These are phyloP conservation scores for Nephrocerus scutellatus DNA, from an alignment of 2,888 invertebrate species.

Conservation along the genomic window DNA sequence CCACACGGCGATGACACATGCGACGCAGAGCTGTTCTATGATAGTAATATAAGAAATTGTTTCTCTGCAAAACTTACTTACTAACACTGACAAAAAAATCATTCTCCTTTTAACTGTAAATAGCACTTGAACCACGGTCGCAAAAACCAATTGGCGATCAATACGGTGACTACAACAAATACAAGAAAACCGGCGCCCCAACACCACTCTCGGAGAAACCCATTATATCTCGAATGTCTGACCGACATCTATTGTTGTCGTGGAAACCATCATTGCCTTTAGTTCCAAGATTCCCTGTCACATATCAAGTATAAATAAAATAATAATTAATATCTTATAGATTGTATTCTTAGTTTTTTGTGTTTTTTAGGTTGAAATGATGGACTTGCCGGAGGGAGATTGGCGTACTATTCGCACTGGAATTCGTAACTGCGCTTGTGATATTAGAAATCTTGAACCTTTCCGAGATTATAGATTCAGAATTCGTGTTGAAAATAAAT, in stretches of 20 bases:
- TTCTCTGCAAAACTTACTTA: background rate
- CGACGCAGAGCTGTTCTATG: slow-evolving; percentile 70
- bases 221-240: slow-evolving; percentile 87
- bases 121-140: slow-evolving; percentile 60
- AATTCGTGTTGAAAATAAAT: slow-evolving; percentile 92
- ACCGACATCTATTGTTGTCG: slow-evolving; percentile 77
- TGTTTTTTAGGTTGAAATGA: slow-evolving; percentile 67
- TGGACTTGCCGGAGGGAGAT: slow-evolving; percentile 83
- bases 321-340: background rate
- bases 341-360: background rate
- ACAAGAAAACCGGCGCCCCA: slow-evolving; percentile 75
- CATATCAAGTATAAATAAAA: slow-evolving; percentile 64
- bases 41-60: slow-evolving; percentile 63
- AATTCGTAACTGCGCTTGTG: slow-evolving; percentile 81
- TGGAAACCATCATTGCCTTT: slow-evolving; percentile 92
- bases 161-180: slow-evolving; percentile 76
- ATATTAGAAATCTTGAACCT: slow-evolving; percentile 82
- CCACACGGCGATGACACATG: slow-evolving; percentile 78
- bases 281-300: slow-evolving; percentile 80
- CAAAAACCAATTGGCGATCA: slow-evolving; percentile 68
- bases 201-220: slow-evolving; percentile 85
- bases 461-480: slow-evolving; percentile 94
- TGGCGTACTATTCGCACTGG: slow-evolving; percentile 86
- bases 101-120: slow-evolving; percentile 32
- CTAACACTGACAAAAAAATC: slow-evolving; percentile 13